Conservation (phyloP, 2,113 vertebrate species). For the Amphilophus citrinellus region DNA sequence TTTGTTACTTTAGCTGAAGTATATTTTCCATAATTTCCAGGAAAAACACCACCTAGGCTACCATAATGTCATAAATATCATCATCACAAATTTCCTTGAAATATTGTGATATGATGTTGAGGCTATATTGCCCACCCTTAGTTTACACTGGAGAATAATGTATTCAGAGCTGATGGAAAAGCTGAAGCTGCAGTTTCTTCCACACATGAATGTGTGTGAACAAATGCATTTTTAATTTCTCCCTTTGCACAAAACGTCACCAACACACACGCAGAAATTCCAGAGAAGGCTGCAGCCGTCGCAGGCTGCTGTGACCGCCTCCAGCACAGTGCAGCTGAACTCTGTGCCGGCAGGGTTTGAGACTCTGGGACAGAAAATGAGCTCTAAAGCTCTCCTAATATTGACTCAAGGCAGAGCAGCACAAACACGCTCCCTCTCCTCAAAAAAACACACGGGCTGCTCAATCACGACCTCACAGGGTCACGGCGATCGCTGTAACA, state of each 20-base stretch:
- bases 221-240: neutral
- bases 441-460: constrained; percentile 28
- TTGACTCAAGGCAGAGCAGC: constrained; percentile 68
- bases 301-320: neutral
- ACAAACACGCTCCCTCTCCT: constrained; percentile 54
- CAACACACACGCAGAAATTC: neutral
- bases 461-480: constrained; percentile 28
- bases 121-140: neutral
- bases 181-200: neutral
- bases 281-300: neutral
- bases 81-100: neutral
- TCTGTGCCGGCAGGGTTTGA: neutral
- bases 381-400: constrained; percentile 45
- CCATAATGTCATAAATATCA: neutral
- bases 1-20: neutral
- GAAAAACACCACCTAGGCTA: neutral
- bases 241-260: neutral
- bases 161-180: neutral
- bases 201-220: neutral
- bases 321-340: neutral
- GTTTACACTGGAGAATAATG: neutral
- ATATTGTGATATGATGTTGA: neutral
- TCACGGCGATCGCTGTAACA: constrained; percentile 67
- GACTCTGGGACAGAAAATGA: neutral
- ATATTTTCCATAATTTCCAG: neutral